Percentiles rank a stretch among this genome's conserved stretches.
Evolutionary conservation across 2,888 invertebrate genomes (phyloP).

Genomic region (Caenorhabditis japonica): DNA sequence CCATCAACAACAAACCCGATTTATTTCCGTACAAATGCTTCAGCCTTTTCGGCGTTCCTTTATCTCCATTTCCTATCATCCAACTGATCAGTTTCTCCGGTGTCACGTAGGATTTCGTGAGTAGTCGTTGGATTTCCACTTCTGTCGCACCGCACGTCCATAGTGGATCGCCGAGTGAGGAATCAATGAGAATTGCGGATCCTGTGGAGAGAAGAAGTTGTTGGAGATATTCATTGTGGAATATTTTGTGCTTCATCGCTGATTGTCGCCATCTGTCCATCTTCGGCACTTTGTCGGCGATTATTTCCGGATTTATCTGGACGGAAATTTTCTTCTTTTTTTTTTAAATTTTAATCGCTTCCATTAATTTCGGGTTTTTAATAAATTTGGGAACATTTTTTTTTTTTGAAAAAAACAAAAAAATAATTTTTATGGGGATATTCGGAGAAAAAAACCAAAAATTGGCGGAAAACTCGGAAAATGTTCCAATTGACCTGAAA

Average conservation of each 20-base stretch:
- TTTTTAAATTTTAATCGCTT: too few species aligned
- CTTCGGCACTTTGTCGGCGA: conserved; percentile 65
- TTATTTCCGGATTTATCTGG: conserved; percentile 40
- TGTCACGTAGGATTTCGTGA: conserved; percentile 71
- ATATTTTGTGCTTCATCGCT: conserved; percentile 76
- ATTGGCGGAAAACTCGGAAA: too few species aligned
- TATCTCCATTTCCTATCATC: conserved; percentile 62
- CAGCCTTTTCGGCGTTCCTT: conserved; percentile 44
- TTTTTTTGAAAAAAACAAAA: too few species aligned
- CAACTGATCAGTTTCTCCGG: conserved; percentile 68
- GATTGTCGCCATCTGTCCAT: conserved; percentile 75
- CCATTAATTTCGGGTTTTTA: background rate
- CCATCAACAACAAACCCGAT: conserved; percentile 74
- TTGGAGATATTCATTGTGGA: conserved; percentile 71
- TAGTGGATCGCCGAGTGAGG: conserved; percentile 63
- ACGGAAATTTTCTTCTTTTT: too few species aligned
- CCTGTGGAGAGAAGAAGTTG: conserved; percentile 75
- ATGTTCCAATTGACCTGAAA: too few species aligned
- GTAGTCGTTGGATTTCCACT: conserved; percentile 72
- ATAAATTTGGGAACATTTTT: background rate
- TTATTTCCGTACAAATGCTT: conserved; percentile 72
- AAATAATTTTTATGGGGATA: too few species aligned
- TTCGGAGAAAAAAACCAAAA: too few species aligned
- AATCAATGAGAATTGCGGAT: conserved; percentile 72
- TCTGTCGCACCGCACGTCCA: conserved; percentile 74